A percentile compares a stretch with the other conserved stretches of the same genome.
Conservation (phyloP, 2,797 vertebrate species). For the Phyllotis vaccarum region DNA sequence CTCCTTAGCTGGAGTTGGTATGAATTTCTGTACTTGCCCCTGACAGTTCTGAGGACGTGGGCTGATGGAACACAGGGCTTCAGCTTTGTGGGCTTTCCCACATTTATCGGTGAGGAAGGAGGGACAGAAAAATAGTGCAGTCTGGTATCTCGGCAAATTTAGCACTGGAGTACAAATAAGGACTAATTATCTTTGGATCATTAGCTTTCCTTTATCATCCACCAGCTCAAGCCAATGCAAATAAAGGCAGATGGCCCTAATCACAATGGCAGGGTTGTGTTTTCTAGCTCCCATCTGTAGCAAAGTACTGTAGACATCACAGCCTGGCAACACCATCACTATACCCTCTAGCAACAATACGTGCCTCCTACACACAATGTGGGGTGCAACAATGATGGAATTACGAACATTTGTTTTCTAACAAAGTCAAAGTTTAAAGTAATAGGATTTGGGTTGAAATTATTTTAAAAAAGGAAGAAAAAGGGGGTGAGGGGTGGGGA, state of each 20-base stretch:
- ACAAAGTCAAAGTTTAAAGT: slow-evolving; percentile 34
- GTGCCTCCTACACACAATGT: neutral
- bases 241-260: slow-evolving; percentile 50
- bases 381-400: neutral
- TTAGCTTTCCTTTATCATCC: slow-evolving; percentile 46
- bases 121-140: neutral
- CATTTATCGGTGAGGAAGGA: neutral
- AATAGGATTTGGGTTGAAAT: neutral
- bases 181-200: neutral
- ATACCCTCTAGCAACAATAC: neutral
- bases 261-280: neutral
- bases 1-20: neutral
- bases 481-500: no score
- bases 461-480: neutral
- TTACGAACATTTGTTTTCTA: neutral
- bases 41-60: neutral
- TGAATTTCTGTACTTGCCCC: neutral
- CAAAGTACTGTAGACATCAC: neutral
- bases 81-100: neutral
- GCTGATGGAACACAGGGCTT: neutral
- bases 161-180: slow-evolving; percentile 9
- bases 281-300: slow-evolving; percentile 2
- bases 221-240: neutral
- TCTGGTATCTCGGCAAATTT: neutral
- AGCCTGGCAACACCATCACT: neutral